These are phyloP conservation scores for Cricetomys ansorgei DNA, from an alignment of 2,113 vertebrate species.

Conservation along the genomic window DNA sequence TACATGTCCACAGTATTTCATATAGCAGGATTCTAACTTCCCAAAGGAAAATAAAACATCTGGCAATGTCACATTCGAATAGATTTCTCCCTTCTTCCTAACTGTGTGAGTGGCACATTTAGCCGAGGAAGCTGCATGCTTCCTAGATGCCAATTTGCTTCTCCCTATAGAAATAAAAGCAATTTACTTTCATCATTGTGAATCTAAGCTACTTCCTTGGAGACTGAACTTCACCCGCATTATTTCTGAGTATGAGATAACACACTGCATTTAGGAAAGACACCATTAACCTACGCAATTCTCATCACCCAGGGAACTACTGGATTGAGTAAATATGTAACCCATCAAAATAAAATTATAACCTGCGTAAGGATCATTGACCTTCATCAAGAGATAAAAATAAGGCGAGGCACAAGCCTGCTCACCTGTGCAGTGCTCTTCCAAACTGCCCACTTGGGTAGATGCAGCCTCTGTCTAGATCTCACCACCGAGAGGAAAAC, in stretches of 20 bases:
- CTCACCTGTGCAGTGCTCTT: background rate
- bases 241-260: background rate
- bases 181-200: constrained; percentile 31
- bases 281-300: background rate
- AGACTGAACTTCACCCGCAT: background rate
- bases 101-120: background rate
- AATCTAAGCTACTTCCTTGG: constrained; percentile 30
- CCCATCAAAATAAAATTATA: background rate
- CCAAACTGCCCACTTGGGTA: background rate
- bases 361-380: background rate
- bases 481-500: background rate
- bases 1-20: background rate
- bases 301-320: background rate
- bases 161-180: constrained; percentile 37
- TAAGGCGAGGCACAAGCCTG: background rate
- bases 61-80: background rate
- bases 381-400: background rate
- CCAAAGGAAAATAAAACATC: background rate
- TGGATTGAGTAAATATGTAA: background rate
- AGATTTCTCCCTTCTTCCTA: background rate
- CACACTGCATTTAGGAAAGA: background rate
- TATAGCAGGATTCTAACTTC: background rate
- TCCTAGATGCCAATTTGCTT: constrained; percentile 3
- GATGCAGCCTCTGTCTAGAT: background rate
- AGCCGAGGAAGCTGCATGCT: background rate